A percentile compares a stretch with the other conserved stretches of the same genome.
phyloP scores from a whole-genome alignment of 2,888 invertebrate species.

The Exephanes ischioxanthus region DNA sequence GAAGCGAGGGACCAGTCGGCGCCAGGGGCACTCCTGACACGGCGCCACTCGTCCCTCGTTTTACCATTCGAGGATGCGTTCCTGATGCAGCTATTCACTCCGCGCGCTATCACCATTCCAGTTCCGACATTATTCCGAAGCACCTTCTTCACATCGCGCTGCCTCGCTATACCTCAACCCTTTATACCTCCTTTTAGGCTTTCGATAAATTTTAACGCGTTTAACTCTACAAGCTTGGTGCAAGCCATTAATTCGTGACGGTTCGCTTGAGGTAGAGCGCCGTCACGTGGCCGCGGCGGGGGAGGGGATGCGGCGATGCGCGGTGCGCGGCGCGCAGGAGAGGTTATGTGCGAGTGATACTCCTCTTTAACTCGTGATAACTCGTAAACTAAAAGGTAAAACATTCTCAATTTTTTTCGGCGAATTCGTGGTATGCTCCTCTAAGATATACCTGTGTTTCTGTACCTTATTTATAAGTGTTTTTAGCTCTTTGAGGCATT shows the following conservation, averaged over 20 bases:
- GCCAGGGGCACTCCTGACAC: conserved; percentile 71
- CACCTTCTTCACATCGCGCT: conserved; percentile 8
- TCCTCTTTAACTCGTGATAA: background rate
- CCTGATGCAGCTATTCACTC: conserved; percentile 8
- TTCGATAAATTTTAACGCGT: conserved; percentile 14
- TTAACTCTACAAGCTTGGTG: conserved; percentile 1
- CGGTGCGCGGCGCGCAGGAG: background rate
- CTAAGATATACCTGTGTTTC: too few relatives aligned
- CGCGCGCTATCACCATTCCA: background rate
- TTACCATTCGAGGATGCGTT: conserved; percentile 42
- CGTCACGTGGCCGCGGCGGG: background rate
- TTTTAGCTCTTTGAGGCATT: background rate
- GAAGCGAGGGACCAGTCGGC: conserved; percentile 70
- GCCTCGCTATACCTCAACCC: background rate
- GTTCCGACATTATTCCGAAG: conserved; percentile 12
- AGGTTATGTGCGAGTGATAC: background rate
- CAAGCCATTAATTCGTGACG: conserved; percentile 1
- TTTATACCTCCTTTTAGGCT: background rate
- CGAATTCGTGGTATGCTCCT: background rate
- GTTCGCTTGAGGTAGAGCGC: background rate
- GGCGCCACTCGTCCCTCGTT: conserved; percentile 73
- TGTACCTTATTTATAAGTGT: too few relatives aligned
- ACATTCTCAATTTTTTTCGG: background rate
- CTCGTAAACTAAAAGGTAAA: background rate
- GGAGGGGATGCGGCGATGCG: too few relatives aligned